Evolutionary conservation across 2,797 vertebrate species (phyloP).

Genomic region (Acrocephalus scirpaceus): DNA sequence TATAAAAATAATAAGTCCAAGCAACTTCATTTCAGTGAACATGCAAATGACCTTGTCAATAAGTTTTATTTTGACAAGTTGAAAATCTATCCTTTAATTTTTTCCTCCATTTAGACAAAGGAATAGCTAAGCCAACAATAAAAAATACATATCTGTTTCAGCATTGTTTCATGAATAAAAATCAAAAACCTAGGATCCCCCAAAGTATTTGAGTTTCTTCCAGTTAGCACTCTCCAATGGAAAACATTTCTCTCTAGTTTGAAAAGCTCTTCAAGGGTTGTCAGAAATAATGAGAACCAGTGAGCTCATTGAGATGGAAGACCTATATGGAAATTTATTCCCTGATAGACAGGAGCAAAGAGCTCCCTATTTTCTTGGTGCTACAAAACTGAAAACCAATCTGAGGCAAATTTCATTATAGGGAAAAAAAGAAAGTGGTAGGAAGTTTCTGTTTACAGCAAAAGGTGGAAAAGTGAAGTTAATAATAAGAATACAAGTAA

Average conservation of each 20-base stretch:
- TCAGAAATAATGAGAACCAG: background rate
- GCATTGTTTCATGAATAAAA: background rate
- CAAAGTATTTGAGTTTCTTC: background rate
- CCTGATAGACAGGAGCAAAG: background rate
- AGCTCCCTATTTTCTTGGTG: background rate
- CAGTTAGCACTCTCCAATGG: background rate
- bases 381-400: background rate
- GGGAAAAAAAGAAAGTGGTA: background rate
- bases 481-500: background rate
- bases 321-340: background rate
- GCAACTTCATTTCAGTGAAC: background rate
- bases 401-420: background rate
- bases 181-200: background rate
- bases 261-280: background rate
- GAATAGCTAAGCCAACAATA: background rate
- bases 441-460: background rate
- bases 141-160: background rate
- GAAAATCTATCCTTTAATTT: background rate
- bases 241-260: background rate
- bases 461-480: background rate
- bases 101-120: background rate
- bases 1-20: background rate
- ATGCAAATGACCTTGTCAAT: background rate
- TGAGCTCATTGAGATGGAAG: background rate
- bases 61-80: background rate